Evolutionary conservation across 37 sponge, comb jelly and placozoan species (phyloP), one percentile per base, ranked within the genome.

Genomic region (Agelas oroides): DNA sequence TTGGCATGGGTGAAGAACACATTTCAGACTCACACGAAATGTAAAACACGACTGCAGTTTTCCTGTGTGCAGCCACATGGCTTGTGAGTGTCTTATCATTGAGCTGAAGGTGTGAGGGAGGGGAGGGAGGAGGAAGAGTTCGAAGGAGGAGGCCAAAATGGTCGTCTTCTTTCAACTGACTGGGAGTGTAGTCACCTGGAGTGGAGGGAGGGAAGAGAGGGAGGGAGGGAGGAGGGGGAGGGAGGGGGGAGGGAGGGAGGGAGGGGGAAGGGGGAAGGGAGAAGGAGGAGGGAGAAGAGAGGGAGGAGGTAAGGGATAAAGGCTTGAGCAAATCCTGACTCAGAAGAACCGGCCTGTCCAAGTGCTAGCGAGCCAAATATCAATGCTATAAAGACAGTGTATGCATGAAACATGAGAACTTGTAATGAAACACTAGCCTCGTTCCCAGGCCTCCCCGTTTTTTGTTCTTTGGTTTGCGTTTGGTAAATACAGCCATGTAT

Each of bases 41-140:
- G 76, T 75, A 81, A 59, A 87, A 87, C 34, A 74, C 39, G 31
- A 87, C 82, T 0, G 32, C 68, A 35, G 88, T 81, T 40, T 25
- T 80, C 0, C 62, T 34, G 68, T 65, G 66, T 16, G 33, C 18
- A 18, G 17, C 35, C 36, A 87, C 65, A 40, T 59, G 66, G 15
- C 25, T 40, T 16, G 31, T 59, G 55, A 87, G 69, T n/a, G 21
- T 87, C 28, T 66, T 52, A 31, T 65, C 53, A 19, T 81, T 81
- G 31, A 87, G 74, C 5, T 34, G 18, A 1, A 81, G 67, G 5
- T 75, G 68, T 28, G 39, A 18, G 1, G 78, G 63, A 0, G 70
- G 24, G 1, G 25, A 18, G 35, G 70, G 30, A 37, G 35, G 20
- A 17, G 56, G 52, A 5, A 83, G 53, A 21, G 66, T 77, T 62